Percentiles rank a stretch among this genome's conserved stretches.
These are phyloP conservation scores for Conus ventricosus DNA, from an alignment of 1,140 invertebrate genomes.

Conservation along the genomic window DNA sequence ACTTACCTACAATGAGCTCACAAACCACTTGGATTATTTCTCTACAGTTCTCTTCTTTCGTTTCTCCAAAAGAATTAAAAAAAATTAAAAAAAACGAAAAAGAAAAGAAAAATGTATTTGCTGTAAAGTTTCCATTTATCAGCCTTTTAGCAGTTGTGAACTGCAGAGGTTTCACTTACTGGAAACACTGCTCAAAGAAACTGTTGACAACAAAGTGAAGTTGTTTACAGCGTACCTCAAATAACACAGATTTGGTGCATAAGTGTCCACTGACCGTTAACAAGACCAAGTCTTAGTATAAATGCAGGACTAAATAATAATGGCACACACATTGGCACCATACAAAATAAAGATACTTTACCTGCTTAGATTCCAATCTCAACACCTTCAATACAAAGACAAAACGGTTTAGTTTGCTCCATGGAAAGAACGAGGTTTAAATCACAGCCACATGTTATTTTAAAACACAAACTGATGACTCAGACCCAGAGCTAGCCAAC, in stretches of 20 bases:
- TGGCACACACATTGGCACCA: slow-evolving; percentile 41
- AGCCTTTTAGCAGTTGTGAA: no score
- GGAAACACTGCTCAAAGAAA: not conserved
- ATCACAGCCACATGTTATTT: not conserved
- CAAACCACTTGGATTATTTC: not conserved
- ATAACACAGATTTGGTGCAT: slow-evolving; percentile 11
- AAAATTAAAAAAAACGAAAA: no score
- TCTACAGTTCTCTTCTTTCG: no score
- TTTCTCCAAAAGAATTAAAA: no score
- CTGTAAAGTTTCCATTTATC: no score
- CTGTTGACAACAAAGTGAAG: not conserved
- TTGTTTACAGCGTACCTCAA: not conserved
- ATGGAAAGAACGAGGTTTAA: not conserved
- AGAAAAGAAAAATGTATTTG: no score
- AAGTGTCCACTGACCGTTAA: slow-evolving; percentile 34
- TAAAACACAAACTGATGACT: not conserved
- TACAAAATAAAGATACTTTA: slow-evolving; percentile 42
- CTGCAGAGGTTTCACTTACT: no score
- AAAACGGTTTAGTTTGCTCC: slow-evolving; percentile 32
- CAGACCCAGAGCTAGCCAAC: not conserved
- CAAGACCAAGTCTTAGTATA: slow-evolving; percentile 40
- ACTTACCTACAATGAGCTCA: not conserved
- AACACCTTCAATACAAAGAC: slow-evolving; percentile 40
- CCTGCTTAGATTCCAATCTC: slow-evolving; percentile 36
- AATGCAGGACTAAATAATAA: slow-evolving; percentile 41